Conservation (phyloP, 2,888 invertebrate genomes). For the Apamea anceps region DNA sequence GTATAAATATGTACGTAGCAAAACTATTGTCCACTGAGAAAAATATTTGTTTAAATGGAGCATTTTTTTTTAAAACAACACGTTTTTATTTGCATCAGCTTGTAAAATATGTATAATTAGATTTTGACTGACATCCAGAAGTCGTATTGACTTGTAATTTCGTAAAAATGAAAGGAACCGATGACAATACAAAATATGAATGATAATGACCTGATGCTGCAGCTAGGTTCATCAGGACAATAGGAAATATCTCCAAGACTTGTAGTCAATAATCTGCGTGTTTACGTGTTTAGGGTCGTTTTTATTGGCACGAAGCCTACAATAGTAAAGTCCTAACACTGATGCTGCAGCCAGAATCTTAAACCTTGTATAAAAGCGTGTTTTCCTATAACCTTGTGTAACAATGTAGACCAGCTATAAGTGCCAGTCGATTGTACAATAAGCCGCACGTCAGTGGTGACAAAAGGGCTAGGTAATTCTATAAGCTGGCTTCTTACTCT, state of each 20-base stretch:
- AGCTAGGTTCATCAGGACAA: conserved; percentile 1
- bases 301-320: not conserved
- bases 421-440: not conserved
- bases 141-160: not conserved
- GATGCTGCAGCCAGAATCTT: not conserved
- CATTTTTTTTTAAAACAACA: not conserved
- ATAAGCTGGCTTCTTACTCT: not conserved
- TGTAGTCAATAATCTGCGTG: not conserved
- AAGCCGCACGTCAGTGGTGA: no score
- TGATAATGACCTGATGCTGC: not conserved
- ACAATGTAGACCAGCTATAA: not conserved
- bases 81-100: not conserved
- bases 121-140: not conserved
- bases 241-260: not conserved
- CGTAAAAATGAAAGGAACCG: not conserved
- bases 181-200: not conserved
- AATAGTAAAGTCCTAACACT: not conserved
- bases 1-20: not conserved
- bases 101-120: not conserved
- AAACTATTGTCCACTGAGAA: not conserved
- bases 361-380: not conserved
- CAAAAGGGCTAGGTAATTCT: no score
- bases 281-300: not conserved
- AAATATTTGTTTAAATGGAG: not conserved
- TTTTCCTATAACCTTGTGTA: no score